Conservation (phyloP, 2,113 vertebrate genomes). For the Lynx canadensis region DNA sequence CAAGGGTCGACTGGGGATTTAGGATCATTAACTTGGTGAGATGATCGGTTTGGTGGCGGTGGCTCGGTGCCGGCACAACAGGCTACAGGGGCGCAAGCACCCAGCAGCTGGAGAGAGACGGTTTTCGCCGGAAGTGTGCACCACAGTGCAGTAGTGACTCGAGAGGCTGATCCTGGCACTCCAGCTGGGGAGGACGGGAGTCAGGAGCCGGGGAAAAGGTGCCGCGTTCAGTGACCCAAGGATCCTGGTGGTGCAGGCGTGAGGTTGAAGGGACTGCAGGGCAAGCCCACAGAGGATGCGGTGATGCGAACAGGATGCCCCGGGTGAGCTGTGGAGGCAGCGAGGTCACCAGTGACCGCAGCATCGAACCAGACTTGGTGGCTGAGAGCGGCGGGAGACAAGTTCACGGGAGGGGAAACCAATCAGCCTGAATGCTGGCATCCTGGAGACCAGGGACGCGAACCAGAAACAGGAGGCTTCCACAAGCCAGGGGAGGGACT, state of each 20-base stretch:
- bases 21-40: neutral
- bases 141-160: rapidly evolving
- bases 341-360: neutral
- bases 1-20: too few species aligned
- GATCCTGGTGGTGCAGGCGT: neutral
- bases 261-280: neutral
- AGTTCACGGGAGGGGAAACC: neutral
- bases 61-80: neutral
- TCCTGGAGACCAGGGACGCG: neutral
- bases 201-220: neutral
- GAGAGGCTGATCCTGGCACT: too few species aligned
- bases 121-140: neutral
- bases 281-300: neutral
- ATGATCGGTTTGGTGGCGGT: neutral
- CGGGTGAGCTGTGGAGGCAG: neutral
- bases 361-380: too few species aligned
- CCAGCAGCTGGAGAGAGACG: neutral
- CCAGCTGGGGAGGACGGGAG: neutral
- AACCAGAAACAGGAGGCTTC: neutral
- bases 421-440: rapidly evolving
- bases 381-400: neutral
- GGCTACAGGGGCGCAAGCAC: neutral
- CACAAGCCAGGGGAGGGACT: neutral
- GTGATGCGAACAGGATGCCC: neutral
- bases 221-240: rapidly evolving